These are phyloP conservation scores for Cryptus armator DNA, from an alignment of 2,888 invertebrate genomes.

Conservation along the genomic window DNA sequence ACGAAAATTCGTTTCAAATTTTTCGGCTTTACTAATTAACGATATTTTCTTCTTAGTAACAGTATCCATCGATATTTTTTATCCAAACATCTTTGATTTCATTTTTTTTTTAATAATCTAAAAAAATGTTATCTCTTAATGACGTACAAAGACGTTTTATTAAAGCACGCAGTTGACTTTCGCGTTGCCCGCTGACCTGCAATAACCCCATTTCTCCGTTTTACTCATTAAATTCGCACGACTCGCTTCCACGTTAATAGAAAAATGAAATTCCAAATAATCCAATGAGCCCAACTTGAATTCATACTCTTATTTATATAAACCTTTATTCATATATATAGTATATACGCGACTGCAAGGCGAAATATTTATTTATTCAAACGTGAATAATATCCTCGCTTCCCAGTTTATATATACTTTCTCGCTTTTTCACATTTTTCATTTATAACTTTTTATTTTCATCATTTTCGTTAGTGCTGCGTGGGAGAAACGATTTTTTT, in stretches of 20 bases:
- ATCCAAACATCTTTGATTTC: too few species aligned
- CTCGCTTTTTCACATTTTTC: constrained; percentile 1
- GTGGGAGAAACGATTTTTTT: background rate
- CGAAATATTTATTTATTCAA: constrained; percentile 5
- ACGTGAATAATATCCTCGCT: constrained; percentile 8
- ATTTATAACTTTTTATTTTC: constrained; percentile 4
- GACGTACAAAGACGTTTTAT: too few species aligned
- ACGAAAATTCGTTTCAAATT: too few species aligned
- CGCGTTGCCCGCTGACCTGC: too few species aligned
- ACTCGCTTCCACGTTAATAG: background rate
- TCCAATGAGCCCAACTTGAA: background rate
- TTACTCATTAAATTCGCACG: background rate
- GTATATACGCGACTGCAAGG: background rate
- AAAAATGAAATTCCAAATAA: background rate
- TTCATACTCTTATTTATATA: background rate
- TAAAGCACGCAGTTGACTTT: too few species aligned
- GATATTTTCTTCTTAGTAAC: too few species aligned
- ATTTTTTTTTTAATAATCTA: too few species aligned
- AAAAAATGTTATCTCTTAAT: too few species aligned
- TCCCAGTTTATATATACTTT: background rate
- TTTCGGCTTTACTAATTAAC: too few species aligned
- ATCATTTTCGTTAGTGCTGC: background rate
- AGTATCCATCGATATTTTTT: too few species aligned
- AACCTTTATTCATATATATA: background rate
- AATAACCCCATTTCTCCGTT: background rate